Evolutionary conservation across 2,113 vertebrate species (phyloP).

Genomic region (Petrocephalus zakoni): DNA sequence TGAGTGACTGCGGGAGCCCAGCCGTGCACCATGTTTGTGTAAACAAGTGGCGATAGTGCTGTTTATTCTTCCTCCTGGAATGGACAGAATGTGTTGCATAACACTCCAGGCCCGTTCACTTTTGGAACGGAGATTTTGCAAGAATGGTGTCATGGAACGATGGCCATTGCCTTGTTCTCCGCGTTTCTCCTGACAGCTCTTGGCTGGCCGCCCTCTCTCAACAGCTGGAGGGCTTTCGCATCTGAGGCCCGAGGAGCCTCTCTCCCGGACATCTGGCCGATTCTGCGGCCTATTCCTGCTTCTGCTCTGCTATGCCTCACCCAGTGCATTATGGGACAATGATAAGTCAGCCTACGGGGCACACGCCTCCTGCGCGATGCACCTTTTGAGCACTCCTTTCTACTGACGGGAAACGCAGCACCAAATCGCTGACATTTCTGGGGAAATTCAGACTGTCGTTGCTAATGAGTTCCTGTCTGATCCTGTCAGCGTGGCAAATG

Average conservation of each 20-base stretch:
- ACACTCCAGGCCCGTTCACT: not conserved
- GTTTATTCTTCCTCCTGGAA: not conserved
- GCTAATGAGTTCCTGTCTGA: not conserved
- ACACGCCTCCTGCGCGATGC: not conserved
- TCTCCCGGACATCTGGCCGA: not conserved
- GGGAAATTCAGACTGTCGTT: not conserved
- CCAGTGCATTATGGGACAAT: not conserved
- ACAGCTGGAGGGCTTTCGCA: not conserved
- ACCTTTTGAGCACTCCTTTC: not conserved
- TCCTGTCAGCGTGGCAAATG: not conserved
- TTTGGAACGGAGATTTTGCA: not conserved
- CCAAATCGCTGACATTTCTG: not conserved
- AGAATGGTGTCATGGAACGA: not conserved
- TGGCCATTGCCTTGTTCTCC: not conserved
- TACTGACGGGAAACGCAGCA: not conserved
- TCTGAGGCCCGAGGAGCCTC: not conserved
- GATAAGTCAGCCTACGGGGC: not conserved
- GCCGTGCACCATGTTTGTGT: not conserved
- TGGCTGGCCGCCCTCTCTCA: not conserved
- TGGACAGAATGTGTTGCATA: not conserved
- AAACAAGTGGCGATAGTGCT: not conserved
- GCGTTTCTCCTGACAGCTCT: not conserved
- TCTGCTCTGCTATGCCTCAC: not conserved
- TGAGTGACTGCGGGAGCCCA: not conserved
- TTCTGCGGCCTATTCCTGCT: not conserved